Base-by-base conservation (phyloP, 2,888 invertebrate species). In the Acrocyrtus sp. region DNA sequence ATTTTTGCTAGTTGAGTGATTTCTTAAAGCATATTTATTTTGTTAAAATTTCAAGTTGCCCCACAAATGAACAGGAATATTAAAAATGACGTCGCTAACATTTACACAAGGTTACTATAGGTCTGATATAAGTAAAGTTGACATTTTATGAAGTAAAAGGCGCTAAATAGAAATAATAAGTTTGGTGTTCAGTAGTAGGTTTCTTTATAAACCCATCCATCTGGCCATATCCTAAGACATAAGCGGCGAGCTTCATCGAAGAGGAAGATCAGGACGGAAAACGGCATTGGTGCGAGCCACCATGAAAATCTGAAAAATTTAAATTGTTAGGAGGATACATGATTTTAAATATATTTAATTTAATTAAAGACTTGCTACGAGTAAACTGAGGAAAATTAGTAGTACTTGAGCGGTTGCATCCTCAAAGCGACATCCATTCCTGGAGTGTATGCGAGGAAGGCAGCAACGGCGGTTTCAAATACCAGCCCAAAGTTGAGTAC, bases 211-310 rank as follows among this genome's bases (percentile, higher is more conserved):
- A 74, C 60, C 84, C 85, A 88, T 17, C 86, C 86, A 21, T 56
- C 57, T 12, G 86, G 87, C 78, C 83, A 84, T 34, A 83, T 82
- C 39, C 87, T 82, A 29, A 88, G 81, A 60, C 87, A 83, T 76
- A 82, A 85, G 66, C 87, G 85, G 75, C 88, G 84, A 61, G 83
- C 81, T 82, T 88, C 88, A 80, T 88, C 88, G 81, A 87, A 88
- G 43, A 86, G 83, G 81, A 87, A 87, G 81, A 88, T 88, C 61
- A 85, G 80, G 69, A 88, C 76, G 65, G 87, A 85, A 84, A 88
- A 88, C 51, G 88, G 88, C 62, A 88, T 75, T 47, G 87, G 86
- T 45, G 86, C 85, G 80, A 87, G 83, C 88, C 88, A 88, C 87
- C 88, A 88, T 22, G 84, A 83, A 77, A 86, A 84, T 80, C 88